A percentile compares a stretch with the other conserved stretches of the same genome.
Evolutionary conservation across 2,797 vertebrate genomes (phyloP).

Genomic region (Sus cebifrons): DNA sequence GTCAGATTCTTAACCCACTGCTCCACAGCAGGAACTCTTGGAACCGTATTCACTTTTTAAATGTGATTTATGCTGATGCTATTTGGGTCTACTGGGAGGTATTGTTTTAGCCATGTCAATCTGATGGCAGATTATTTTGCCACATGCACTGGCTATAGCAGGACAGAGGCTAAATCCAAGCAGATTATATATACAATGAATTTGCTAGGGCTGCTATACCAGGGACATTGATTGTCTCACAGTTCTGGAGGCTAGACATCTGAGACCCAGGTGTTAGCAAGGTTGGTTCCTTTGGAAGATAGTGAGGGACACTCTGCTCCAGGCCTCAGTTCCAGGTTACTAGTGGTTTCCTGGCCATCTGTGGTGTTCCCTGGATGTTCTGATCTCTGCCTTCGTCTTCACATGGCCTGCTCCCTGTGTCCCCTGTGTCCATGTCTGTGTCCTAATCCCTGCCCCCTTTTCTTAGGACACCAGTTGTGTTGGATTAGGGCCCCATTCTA

Average conservation of each 20-base stretch:
- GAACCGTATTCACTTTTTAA: not conserved
- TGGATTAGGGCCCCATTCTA: not conserved
- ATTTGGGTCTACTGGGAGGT: not conserved
- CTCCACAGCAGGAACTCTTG: too few relatives aligned
- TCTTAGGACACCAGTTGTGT: not conserved
- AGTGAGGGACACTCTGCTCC: not conserved
- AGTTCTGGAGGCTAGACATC: not conserved
- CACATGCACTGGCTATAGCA: too few relatives aligned
- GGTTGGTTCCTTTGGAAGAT: not conserved
- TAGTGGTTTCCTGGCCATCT: not conserved
- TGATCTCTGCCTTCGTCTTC: not conserved
- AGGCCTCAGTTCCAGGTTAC: not conserved
- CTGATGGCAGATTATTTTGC: not conserved
- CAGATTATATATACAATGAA: not conserved
- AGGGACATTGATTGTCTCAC: not conserved
- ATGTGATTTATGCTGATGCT: not conserved
- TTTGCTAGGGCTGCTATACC: not conserved
- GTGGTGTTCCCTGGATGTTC: not conserved
- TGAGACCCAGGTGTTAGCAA: not conserved
- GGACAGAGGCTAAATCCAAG: not conserved
- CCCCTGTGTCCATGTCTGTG: not conserved
- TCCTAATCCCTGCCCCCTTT: not conserved
- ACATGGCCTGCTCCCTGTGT: accelerated
- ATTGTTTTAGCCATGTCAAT: not conserved
- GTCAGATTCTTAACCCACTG: too few relatives aligned